Evolutionary conservation across 2,888 invertebrate species (phyloP), one percentile per base, ranked within the genome.

Genomic region (Ophioninae sp.): DNA sequence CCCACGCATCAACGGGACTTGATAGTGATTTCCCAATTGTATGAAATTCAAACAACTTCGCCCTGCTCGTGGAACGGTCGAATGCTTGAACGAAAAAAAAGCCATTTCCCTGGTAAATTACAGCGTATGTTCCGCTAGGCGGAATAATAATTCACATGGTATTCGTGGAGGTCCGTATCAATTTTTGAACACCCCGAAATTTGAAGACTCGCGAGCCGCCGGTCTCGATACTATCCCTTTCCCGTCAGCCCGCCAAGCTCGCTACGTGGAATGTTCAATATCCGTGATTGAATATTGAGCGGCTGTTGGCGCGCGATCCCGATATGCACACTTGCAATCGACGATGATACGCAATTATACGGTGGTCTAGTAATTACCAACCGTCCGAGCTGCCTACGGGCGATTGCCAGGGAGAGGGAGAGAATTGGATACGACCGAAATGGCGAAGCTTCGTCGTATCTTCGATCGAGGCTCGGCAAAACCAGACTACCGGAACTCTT

Each of bases 291-390:
- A 84, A 87, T 87, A 82, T 88, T 86, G 80, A 87, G 86, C 84
- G 80, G 75, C 63, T 74, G 77, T 56, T 81, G 58, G 61, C 72
- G 67, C 68, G 61, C 71, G 73, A 82, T 72, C 44, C 51, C 76
- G 81, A 83, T 83, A 79, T 79, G 79, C 73, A 58, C 74, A 64
- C 82, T 74, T 51, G 77, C 76, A 73, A 64, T 22, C 59, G 20
- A 20, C 7, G 22, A 22, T 22, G 20, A 22, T 59, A 85, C 85
- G 83, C 78, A 87, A 87, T 88, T 88, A 88, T 84, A 85, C 82
- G 69, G 87, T 82, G 87, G 87, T 88, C 87, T 85, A 77, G 86
- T 86, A 88, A 88, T 88, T 88, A 87, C 87, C 64, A 81, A 71
- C 67, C 39, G 73, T 58, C 22, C 56, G 64, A 37, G 20, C 17